Evolutionary conservation across 2,797 vertebrate genomes (phyloP).

Genomic region (Macropus fuliginosus): DNA sequence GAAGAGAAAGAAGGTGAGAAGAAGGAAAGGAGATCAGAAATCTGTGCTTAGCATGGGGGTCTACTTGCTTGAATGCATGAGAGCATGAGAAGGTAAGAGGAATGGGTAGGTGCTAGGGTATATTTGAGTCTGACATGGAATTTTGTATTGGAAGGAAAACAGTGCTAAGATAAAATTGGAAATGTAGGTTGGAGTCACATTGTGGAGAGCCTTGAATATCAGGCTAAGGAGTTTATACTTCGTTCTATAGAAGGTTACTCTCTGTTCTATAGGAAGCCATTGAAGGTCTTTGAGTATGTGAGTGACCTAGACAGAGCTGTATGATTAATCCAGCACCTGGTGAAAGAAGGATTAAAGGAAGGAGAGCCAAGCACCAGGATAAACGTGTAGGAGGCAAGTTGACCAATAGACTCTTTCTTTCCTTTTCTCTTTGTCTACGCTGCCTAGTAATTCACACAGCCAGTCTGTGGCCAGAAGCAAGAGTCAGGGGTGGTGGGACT

Average conservation of each 20-base stretch:
- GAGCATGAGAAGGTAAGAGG: neutral
- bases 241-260: no score
- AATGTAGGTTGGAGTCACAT: neutral
- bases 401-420: neutral
- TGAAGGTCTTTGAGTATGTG: neutral
- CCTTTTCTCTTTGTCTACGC: neutral
- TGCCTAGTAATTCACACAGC: neutral
- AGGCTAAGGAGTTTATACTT: neutral
- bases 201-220: neutral
- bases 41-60: neutral
- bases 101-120: neutral
- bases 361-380: neutral
- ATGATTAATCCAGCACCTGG: neutral
- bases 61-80: neutral
- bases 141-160: neutral
- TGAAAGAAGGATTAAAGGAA: neutral
- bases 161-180: neutral
- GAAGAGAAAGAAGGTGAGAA: neutral
- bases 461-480: neutral
- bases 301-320: neutral
- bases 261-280: no score
- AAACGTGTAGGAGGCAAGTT: neutral
- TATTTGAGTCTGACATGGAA: neutral
- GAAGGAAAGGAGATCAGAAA: neutral
- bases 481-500: neutral